Conservation (phyloP, 2,888 invertebrate genomes). For the Cepaea hortensis region DNA sequence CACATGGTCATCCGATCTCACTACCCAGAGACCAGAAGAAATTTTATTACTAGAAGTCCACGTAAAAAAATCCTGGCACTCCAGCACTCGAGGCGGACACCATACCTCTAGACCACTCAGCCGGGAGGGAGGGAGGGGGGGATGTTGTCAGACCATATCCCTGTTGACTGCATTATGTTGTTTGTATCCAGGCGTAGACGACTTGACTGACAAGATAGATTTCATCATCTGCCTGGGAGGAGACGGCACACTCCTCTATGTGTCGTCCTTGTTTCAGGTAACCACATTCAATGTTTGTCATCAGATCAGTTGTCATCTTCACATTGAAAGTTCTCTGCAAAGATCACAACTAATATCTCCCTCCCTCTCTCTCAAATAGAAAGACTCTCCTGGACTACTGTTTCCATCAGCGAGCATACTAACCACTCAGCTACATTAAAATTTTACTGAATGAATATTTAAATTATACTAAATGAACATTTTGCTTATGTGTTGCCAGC, state of each 20-base stretch:
- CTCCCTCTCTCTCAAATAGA: neutral
- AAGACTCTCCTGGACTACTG: too few species aligned
- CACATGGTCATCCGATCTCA: too few species aligned
- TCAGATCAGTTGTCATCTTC: neutral
- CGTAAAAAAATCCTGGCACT: too few species aligned
- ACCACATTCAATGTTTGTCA: neutral
- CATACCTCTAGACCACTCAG: too few species aligned
- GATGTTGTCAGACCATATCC: neutral
- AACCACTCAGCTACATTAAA: neutral
- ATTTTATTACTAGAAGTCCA: too few species aligned
- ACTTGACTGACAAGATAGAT: conserved; percentile 96
- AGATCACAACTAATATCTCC: neutral
- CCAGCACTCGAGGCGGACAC: too few species aligned
- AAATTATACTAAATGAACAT: too few species aligned
- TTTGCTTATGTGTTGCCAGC: too few species aligned
- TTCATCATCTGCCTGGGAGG: conserved; percentile 97
- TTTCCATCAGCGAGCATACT: too few species aligned
- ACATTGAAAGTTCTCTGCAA: neutral
- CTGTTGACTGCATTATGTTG: neutral
- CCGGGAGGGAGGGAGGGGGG: too few species aligned
- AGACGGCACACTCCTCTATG: conserved; percentile 95
- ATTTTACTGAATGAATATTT: too few species aligned
- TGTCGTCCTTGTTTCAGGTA: conserved; percentile 91
- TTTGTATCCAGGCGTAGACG: conserved; percentile 83
- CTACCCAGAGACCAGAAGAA: too few species aligned